These are phyloP conservation scores for Hypotaenidia okinawae DNA, from an alignment of 2,797 vertebrate species.

Conservation along the genomic window DNA sequence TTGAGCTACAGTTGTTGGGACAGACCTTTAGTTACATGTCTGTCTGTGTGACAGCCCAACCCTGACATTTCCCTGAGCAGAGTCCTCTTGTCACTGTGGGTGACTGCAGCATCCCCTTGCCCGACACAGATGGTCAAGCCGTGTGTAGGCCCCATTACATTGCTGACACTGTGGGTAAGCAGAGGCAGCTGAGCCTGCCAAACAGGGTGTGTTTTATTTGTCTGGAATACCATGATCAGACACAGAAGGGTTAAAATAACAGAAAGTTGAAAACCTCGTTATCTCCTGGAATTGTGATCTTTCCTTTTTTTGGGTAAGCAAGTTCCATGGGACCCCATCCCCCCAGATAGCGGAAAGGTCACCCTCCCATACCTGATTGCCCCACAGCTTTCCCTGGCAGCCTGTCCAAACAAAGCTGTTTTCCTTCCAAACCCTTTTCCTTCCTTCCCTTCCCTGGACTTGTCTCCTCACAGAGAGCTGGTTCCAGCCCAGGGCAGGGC, in stretches of 20 bases:
- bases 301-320: background rate
- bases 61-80: background rate
- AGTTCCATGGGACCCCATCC: background rate
- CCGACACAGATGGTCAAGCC: background rate
- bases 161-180: background rate
- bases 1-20: background rate
- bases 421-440: slow-evolving; percentile 51
- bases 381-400: background rate
- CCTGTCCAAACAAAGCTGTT: slow-evolving; percentile 24
- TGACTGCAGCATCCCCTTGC: background rate
- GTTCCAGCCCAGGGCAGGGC: accelerated
- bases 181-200: background rate
- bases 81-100: background rate
- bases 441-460: background rate
- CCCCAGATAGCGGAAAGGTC: slow-evolving; percentile 17
- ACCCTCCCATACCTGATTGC: slow-evolving; percentile 26
- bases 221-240: background rate
- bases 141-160: background rate
- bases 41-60: background rate
- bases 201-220: slow-evolving; percentile 36
- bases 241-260: slow-evolving; percentile 53
- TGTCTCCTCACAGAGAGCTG: background rate
- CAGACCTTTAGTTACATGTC: background rate
- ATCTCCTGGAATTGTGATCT: slow-evolving; percentile 16
- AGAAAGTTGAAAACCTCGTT: background rate